Evolutionary conservation across 2,888 invertebrate species (phyloP).

Genomic region (Athalia cordata): DNA sequence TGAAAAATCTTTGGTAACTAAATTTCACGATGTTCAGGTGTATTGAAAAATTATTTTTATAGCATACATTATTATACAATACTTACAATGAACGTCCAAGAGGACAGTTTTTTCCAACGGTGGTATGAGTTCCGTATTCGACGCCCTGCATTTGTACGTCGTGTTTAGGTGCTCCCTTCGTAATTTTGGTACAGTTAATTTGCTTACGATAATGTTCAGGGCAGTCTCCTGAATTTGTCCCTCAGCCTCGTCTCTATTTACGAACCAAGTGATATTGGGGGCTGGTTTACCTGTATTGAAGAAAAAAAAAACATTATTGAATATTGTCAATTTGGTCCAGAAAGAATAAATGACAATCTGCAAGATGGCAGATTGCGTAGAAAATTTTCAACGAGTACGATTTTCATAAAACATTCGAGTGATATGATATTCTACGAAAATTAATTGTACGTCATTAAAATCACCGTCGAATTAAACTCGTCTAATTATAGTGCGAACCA

Average conservation of each 20-base stretch:
- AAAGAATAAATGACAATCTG: constrained; percentile 59
- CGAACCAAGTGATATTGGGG: constrained; percentile 90
- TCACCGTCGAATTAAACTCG: not conserved
- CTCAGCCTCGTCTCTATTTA: constrained; percentile 76
- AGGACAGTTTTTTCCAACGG: constrained; percentile 89
- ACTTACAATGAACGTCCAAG: constrained; percentile 90
- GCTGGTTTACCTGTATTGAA: constrained; percentile 83
- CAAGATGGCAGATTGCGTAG: constrained; percentile 50
- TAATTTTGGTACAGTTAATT: constrained; percentile 84
- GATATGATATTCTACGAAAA: no score
- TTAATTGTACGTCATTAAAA: no score
- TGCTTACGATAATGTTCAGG: constrained; percentile 86
- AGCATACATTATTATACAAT: not conserved
- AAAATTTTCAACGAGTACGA: no score
- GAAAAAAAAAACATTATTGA: not conserved
- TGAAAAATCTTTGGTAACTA: no score
- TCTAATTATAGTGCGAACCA: not conserved
- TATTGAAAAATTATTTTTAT: no score
- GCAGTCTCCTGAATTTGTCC: constrained; percentile 81
- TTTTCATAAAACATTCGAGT: no score
- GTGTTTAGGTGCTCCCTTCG: constrained; percentile 87
- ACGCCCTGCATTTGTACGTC: constrained; percentile 90
- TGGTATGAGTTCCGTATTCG: constrained; percentile 90
- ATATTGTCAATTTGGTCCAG: not conserved
- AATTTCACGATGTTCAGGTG: no score